Evolutionary conservation across 2,888 invertebrate species (phyloP).

Genomic region (Phaonia tiefii): DNA sequence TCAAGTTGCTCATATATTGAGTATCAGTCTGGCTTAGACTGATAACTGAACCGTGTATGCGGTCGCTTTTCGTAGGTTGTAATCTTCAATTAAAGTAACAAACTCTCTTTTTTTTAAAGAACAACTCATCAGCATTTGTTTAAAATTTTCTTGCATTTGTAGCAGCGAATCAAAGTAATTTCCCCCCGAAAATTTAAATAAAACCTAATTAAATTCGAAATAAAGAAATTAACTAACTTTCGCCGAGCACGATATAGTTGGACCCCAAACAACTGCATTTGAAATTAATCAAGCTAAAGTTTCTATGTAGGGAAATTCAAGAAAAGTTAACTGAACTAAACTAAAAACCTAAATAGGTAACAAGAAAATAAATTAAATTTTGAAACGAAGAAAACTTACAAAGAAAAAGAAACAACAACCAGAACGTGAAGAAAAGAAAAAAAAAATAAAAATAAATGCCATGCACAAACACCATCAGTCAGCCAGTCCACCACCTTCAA

Average conservation of each 20-base stretch:
- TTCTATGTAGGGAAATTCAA: too few relatives aligned
- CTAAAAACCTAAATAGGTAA: slow-evolving; percentile 55
- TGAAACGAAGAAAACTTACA: slow-evolving; percentile 28
- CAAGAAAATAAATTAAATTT: slow-evolving; percentile 61
- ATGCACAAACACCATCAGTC: neutral
- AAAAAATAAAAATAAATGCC: too few relatives aligned
- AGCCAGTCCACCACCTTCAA: neutral
- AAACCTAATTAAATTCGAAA: slow-evolving; percentile 54
- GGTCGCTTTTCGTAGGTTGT: too few relatives aligned
- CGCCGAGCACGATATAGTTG: neutral
- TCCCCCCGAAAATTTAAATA: slow-evolving; percentile 39
- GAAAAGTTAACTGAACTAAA: slow-evolving; percentile 11
- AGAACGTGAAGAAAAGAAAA: neutral
- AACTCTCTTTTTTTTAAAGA: too few relatives aligned
- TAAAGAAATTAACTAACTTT: slow-evolving; percentile 29
- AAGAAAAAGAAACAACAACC: neutral
- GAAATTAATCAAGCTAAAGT: neutral
- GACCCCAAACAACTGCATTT: neutral
- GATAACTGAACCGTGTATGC: too few relatives aligned
- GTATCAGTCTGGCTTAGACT: too few relatives aligned
- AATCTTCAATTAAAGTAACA: too few relatives aligned
- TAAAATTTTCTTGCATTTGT: too few relatives aligned
- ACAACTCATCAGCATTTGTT: too few relatives aligned
- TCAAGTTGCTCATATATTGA: too few relatives aligned
- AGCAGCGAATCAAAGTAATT: too few relatives aligned